Percentiles rank a stretch among this genome's conserved stretches.
phyloP scores from a whole-genome alignment of 2,888 invertebrate genomes.

The Himalopsyche tibetana region DNA sequence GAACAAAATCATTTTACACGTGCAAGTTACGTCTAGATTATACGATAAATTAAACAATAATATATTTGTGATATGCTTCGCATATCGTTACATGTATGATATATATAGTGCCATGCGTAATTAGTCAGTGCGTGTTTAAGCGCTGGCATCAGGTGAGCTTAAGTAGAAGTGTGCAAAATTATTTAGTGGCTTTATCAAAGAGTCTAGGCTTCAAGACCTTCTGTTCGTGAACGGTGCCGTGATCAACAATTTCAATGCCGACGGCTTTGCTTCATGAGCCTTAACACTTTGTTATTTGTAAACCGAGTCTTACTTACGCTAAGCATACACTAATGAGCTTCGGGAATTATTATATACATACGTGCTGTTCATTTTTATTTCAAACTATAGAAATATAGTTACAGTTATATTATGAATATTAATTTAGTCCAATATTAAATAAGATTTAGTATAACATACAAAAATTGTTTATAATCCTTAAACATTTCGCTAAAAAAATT shows the following conservation, averaged over 20 bases:
- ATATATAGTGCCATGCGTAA: not conserved
- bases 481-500: no score
- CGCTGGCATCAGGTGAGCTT: conserved; percentile 32
- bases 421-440: no score
- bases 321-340: no score
- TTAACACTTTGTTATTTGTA: conserved; percentile 42
- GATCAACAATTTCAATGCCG: conserved; percentile 39
- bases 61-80: not conserved
- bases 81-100: not conserved
- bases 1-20: not conserved
- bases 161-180: conserved; percentile 19
- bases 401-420: no score
- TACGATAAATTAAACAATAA: not conserved
- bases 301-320: conserved; percentile 19
- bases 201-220: conserved; percentile 40
- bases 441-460: no score
- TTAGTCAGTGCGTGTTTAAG: conserved; percentile 20
- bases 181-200: conserved; percentile 43
- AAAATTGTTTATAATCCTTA: no score
- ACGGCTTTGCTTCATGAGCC: conserved; percentile 29
- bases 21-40: not conserved
- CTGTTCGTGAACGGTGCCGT: conserved; percentile 24
- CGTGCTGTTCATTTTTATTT: no score
- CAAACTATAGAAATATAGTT: no score
- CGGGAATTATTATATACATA: no score